These are phyloP conservation scores for Formica aserva DNA, from an alignment of 2,888 invertebrate genomes.

Conservation along the genomic window DNA sequence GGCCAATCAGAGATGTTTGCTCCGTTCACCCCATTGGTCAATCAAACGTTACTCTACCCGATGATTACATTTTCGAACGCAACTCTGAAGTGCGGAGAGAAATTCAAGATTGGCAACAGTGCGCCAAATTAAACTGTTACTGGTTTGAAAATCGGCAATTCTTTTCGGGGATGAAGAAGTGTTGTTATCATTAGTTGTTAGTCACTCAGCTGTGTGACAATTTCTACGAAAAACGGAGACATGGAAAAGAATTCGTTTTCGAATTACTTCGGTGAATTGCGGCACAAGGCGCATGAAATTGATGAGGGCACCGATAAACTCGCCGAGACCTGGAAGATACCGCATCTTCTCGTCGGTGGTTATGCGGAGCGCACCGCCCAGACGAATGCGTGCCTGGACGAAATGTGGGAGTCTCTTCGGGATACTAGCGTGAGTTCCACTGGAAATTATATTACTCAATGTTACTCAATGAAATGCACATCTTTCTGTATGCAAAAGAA, in stretches of 20 bases:
- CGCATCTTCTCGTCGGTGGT: constrained; percentile 57
- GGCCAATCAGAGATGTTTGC: neutral
- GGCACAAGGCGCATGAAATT: constrained; percentile 52
- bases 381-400: constrained; percentile 31
- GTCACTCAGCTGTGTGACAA: neutral
- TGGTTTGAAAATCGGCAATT: neutral
- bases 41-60: neutral
- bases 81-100: neutral
- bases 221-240: neutral
- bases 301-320: constrained; percentile 59
- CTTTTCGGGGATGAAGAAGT: neutral
- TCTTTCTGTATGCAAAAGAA: too few relatives aligned
- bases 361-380: constrained; percentile 53
- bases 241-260: constrained; percentile 15
- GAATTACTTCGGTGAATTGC: constrained; percentile 51
- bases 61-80: neutral
- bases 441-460: neutral
- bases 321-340: constrained; percentile 50
- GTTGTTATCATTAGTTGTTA: neutral
- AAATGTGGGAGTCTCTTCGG: constrained; percentile 30
- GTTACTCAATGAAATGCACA: neutral
- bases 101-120: neutral
- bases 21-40: neutral
- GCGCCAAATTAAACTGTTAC: neutral
- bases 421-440: constrained; percentile 28